Conservation (phyloP, 2,888 invertebrate genomes). For the Trissonchulus latispiculum region DNA sequence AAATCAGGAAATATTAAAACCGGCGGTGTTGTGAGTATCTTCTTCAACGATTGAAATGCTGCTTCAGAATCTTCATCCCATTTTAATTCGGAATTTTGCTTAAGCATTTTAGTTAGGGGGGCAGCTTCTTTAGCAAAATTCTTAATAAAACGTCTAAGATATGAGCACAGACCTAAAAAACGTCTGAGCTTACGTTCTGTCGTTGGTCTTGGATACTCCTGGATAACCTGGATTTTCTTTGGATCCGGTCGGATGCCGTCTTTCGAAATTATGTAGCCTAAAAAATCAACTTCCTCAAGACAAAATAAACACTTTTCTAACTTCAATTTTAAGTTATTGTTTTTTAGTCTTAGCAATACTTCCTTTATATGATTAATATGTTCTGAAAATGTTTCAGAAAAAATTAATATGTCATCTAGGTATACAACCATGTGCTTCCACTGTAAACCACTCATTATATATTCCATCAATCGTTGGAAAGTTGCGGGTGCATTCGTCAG, state of each 20-base stretch:
- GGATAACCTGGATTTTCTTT: neutral
- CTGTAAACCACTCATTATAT: neutral
- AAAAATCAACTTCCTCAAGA: neutral
- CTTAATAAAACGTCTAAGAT: neutral
- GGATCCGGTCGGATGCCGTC: neutral
- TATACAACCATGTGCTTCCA: conserved; percentile 8
- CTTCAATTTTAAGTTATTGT: conserved; percentile 3
- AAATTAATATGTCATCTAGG: conserved; percentile 18
- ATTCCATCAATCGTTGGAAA: conserved; percentile 25
- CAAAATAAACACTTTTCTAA: neutral
- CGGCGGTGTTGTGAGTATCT: neutral
- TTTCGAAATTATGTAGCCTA: conserved; percentile 3
- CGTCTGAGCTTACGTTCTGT: neutral
- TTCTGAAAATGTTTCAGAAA: neutral
- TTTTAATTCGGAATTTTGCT: neutral
- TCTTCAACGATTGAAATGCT: conserved; percentile 10
- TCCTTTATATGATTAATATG: neutral
- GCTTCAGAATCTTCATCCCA: neutral
- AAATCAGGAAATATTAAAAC: conserved; percentile 13
- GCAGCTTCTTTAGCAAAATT: neutral
- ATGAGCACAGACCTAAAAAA: conserved; percentile 3
- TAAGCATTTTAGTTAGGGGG: neutral
- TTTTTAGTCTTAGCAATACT: conserved; percentile 4
- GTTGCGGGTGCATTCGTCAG: conserved; percentile 26
- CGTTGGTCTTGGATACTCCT: neutral